Percentiles rank a stretch among this genome's conserved stretches.
Evolutionary conservation across 1,140 invertebrate genomes (phyloP).

Genomic region (Agrypnia vestita): DNA sequence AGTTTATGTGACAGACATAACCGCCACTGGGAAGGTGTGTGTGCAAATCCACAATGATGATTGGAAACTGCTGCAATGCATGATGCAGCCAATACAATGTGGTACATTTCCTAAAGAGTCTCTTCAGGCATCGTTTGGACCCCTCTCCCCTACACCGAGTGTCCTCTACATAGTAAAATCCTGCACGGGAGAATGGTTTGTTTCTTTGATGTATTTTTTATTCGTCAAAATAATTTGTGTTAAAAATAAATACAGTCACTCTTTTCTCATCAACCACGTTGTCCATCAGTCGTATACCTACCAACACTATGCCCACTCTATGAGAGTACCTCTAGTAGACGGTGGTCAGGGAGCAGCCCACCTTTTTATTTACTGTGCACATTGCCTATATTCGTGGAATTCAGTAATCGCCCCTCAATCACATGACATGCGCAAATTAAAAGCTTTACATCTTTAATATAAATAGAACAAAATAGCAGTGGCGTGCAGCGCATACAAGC

Average conservation of each 20-base stretch:
- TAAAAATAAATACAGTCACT: background rate
- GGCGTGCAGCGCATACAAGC: too few species aligned
- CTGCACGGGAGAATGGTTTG: conserved; percentile 54
- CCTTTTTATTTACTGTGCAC: too few species aligned
- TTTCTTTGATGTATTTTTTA: background rate
- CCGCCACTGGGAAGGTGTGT: conserved; percentile 37
- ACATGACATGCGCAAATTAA: too few species aligned
- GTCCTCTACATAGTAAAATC: conserved; percentile 51
- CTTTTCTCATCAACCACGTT: too few species aligned
- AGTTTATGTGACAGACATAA: conserved; percentile 50
- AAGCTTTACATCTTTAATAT: too few species aligned
- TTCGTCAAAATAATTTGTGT: background rate
- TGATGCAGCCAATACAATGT: conserved; percentile 48
- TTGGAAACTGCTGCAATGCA: conserved; percentile 49
- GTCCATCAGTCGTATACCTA: too few species aligned
- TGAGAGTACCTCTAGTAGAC: too few species aligned
- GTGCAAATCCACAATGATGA: conserved; percentile 56
- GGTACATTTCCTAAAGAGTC: conserved; percentile 52
- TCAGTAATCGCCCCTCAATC: too few species aligned
- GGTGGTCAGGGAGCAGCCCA: too few species aligned
- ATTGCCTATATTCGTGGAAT: background rate
- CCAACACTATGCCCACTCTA: too few species aligned
- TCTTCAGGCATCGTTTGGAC: conserved; percentile 47
- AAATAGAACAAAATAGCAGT: too few species aligned
- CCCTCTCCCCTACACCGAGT: conserved; percentile 46